Percentiles rank a stretch among this genome's conserved stretches.
These are phyloP conservation scores for Sinotaia quadrata DNA, from an alignment of 2,888 invertebrate genomes.

Conservation along the genomic window DNA sequence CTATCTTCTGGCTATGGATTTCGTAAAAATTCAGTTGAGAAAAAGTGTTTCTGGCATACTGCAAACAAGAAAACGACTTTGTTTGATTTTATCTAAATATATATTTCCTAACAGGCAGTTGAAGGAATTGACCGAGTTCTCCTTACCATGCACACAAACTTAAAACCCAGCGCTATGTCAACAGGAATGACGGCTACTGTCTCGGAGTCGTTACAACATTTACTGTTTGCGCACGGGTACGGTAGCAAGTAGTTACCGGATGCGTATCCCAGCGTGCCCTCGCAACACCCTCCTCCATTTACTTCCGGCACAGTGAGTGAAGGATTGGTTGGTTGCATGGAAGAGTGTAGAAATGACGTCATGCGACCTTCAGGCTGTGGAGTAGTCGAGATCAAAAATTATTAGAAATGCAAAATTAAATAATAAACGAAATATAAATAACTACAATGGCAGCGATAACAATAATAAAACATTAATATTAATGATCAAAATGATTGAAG, in stretches of 20 bases:
- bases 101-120: too few species aligned
- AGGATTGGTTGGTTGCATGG: background rate
- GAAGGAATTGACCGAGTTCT: too few species aligned
- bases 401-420: too few species aligned
- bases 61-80: too few species aligned
- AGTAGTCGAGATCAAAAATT: background rate
- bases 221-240: slow-evolving; percentile 55
- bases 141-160: slow-evolving; percentile 60
- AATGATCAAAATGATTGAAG: too few species aligned
- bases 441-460: too few species aligned
- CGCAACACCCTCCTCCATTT: slow-evolving; percentile 31
- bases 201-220: slow-evolving; percentile 55
- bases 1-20: too few species aligned
- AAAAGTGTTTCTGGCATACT: too few species aligned
- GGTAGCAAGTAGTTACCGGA: slow-evolving; percentile 32
- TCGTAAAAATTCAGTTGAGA: too few species aligned
- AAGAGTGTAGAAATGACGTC: background rate
- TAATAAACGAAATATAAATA: too few species aligned
- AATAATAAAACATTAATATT: too few species aligned
- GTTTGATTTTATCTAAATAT: too few species aligned
- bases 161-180: slow-evolving; percentile 59
- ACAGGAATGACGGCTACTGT: slow-evolving; percentile 56
- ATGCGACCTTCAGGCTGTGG: background rate
- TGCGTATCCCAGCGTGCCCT: slow-evolving; percentile 36
- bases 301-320: background rate